Evolutionary conservation across 1,140 invertebrate species (phyloP).

Genomic region (Propsilocerus akamusi): DNA sequence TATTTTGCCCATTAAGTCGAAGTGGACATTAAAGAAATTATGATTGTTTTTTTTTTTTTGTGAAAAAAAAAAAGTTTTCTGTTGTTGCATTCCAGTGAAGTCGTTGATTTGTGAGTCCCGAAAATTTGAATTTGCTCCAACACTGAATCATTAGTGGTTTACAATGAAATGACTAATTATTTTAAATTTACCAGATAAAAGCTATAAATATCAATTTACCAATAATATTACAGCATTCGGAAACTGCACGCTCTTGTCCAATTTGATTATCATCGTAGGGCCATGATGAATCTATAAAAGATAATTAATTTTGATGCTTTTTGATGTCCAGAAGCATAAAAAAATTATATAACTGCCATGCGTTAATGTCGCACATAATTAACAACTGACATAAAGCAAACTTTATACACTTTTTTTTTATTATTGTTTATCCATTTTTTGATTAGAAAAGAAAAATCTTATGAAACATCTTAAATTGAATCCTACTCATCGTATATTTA

Average conservation of each 20-base stretch:
- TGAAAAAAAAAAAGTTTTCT: background rate
- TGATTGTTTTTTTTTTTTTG: background rate
- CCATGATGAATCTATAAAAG: constrained; percentile 4
- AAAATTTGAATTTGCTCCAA: no score
- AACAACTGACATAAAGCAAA: background rate
- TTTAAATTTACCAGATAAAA: no score
- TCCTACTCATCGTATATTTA: no score
- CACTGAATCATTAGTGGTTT: background rate
- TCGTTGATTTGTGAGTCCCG: no score
- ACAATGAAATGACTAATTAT: background rate
- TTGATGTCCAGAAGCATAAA: background rate
- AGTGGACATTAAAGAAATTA: constrained; percentile 1
- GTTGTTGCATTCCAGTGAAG: background rate
- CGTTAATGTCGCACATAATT: constrained; percentile 3
- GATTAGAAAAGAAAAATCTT: background rate
- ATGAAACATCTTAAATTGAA: no score
- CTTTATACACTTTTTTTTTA: background rate
- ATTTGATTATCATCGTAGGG: background rate
- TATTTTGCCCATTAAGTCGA: background rate
- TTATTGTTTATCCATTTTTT: no score
- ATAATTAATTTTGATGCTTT: constrained; percentile 2
- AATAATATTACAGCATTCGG: background rate
- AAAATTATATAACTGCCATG: constrained; percentile 2
- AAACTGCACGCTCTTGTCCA: constrained; percentile 1
- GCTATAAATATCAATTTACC: background rate